A percentile compares a stretch with the other conserved stretches of the same genome.
phyloP scores from a whole-genome alignment of 2,888 invertebrate genomes.

The Drosophila neutralis region DNA sequence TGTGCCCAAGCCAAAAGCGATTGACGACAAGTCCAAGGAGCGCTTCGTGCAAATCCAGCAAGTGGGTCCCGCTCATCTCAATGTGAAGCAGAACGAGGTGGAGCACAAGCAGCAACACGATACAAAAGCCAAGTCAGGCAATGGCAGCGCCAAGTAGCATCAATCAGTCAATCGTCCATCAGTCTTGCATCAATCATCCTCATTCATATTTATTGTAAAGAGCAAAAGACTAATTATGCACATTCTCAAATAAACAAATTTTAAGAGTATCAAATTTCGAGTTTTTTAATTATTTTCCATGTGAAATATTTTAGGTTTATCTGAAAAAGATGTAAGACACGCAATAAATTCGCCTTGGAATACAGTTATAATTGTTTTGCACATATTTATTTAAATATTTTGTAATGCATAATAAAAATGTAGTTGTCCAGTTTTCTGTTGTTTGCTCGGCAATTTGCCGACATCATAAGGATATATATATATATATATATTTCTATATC shows the following conservation, averaged over 20 bases:
- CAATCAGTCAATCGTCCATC: not conserved
- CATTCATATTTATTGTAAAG: conserved; percentile 12
- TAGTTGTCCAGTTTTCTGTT: conserved; percentile 55
- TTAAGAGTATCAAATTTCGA: not conserved
- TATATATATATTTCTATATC: conserved; percentile 51
- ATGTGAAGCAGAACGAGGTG: conserved; percentile 65
- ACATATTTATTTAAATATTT: conserved; percentile 73
- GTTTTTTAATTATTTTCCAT: not conserved
- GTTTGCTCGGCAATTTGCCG: conserved; percentile 54
- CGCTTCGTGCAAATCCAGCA: conserved; percentile 87
- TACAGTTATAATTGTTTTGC: conserved; percentile 61
- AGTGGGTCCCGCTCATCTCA: conserved; percentile 86
- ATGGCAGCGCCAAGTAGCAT: conserved; percentile 26
- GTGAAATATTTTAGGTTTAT: not conserved
- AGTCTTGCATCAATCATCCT: not conserved
- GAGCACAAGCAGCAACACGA: conserved; percentile 16
- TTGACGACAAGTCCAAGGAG: conserved; percentile 77
- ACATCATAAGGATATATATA: conserved; percentile 64
- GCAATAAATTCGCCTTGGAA: conserved; percentile 37
- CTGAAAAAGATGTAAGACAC: not conserved
- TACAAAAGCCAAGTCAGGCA: conserved; percentile 12
- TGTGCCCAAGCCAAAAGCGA: conserved; percentile 87
- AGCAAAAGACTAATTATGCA: conserved; percentile 14
- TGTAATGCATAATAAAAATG: conserved; percentile 71
- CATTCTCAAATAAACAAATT: conserved; percentile 7